A percentile compares a stretch with the other conserved stretches of the same genome.
Evolutionary conservation across 2,888 invertebrate species (phyloP).

Genomic region (Drosophila falleni): DNA sequence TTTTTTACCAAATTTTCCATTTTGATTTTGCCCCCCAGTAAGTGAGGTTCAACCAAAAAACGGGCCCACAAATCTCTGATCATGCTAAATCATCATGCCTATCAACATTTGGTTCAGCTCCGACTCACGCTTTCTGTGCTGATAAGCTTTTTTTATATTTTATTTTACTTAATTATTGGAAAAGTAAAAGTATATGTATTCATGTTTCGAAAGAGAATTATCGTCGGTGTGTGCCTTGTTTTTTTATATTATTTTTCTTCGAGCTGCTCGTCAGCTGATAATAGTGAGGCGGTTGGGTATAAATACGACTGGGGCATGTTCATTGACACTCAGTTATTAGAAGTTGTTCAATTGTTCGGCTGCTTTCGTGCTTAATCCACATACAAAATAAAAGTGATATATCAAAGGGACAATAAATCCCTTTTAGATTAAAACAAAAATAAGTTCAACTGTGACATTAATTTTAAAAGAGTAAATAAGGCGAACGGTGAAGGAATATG

Average conservation of each 20-base stretch:
- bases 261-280: constrained; percentile 60
- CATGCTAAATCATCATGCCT: constrained; percentile 38
- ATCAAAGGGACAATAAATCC: constrained; percentile 2
- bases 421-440: neutral
- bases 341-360: constrained; percentile 59
- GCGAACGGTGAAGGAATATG: constrained; percentile 32
- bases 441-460: constrained; percentile 7
- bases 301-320: constrained; percentile 56
- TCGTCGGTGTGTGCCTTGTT: constrained; percentile 19
- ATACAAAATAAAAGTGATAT: constrained; percentile 13
- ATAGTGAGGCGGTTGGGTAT: constrained; percentile 59
- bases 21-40: neutral
- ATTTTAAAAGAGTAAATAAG: constrained; percentile 11
- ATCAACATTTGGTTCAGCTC: constrained; percentile 30
- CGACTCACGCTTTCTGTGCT: constrained; percentile 11
- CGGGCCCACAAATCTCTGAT: constrained; percentile 38
- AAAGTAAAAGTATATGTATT: constrained; percentile 55
- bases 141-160: constrained; percentile 45
- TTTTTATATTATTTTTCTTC: constrained; percentile 16
- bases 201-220: constrained; percentile 29
- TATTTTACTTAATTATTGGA: constrained; percentile 29
- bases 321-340: constrained; percentile 58
- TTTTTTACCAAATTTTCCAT: constrained; percentile 21
- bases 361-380: constrained; percentile 38
- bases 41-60: neutral